phyloP scores from a whole-genome alignment of 1,140 invertebrate species.

The Eufriesea mexicana region DNA sequence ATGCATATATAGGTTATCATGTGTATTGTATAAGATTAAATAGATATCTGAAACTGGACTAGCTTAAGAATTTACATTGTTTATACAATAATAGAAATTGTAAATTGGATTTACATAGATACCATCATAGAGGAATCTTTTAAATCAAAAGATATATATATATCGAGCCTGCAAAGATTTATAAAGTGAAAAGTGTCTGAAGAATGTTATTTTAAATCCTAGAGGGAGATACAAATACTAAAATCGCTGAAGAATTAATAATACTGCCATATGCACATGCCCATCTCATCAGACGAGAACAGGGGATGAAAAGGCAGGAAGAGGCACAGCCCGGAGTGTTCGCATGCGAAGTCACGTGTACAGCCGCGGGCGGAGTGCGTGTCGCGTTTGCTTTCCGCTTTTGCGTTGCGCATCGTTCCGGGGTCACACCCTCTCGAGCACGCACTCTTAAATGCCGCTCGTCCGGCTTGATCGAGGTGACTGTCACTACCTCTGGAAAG shows the following conservation, averaged over 20 bases:
- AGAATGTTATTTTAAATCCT: no score
- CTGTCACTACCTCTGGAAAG: constrained; percentile 72
- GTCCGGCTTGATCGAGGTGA: constrained; percentile 72
- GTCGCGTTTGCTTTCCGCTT: constrained; percentile 70
- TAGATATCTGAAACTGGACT: no score
- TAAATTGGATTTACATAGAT: no score
- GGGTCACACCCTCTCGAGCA: constrained; percentile 71
- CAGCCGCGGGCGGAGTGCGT: constrained; percentile 65
- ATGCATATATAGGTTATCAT: no score
- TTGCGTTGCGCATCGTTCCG: constrained; percentile 71
- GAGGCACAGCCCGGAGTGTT: background rate
- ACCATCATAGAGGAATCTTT: no score
- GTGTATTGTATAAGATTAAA: no score
- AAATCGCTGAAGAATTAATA: background rate
- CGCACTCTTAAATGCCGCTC: constrained; percentile 51
- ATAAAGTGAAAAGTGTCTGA: no score
- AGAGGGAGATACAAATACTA: no score
- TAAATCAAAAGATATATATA: no score
- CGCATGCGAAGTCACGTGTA: constrained; percentile 79
- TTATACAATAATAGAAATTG: no score
- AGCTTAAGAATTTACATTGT: no score
- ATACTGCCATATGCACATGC: background rate
- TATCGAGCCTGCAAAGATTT: no score
- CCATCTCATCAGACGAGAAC: background rate
- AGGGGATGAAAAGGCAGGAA: background rate